Percentiles rank a stretch among this genome's conserved stretches.
Conservation (phyloP, 2,797 vertebrate species). For the Enteromius treurensis region DNA sequence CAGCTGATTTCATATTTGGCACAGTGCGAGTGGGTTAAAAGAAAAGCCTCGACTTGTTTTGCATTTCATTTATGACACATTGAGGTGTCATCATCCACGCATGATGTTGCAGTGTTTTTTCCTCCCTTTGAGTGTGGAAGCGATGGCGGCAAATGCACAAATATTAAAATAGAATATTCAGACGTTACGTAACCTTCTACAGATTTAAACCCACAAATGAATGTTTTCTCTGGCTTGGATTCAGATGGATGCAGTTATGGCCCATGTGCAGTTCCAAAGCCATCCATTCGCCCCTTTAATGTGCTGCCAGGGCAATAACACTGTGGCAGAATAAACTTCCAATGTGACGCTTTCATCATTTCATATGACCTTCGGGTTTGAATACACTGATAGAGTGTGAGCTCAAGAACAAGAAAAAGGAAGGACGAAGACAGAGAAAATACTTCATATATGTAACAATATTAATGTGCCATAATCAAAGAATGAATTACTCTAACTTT, state of each 20-base stretch:
- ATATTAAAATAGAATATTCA: slow-evolving; percentile 31
- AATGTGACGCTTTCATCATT: slow-evolving; percentile 33
- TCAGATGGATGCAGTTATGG: neutral
- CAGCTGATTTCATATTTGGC: slow-evolving; percentile 15
- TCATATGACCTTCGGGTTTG: slow-evolving; percentile 49
- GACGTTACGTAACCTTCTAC: slow-evolving; percentile 12
- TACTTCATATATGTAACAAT: slow-evolving; percentile 27
- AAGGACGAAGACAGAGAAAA: neutral
- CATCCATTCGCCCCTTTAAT: slow-evolving; percentile 16
- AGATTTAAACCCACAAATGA: slow-evolving; percentile 19
- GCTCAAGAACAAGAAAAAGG: neutral
- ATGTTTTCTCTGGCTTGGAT: slow-evolving; percentile 14
- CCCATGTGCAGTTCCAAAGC: slow-evolving; percentile 6
- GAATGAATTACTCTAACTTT: slow-evolving; percentile 1
- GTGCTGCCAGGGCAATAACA: slow-evolving; percentile 32
- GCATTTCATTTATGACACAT: slow-evolving; percentile 39
- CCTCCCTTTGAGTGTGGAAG: neutral
- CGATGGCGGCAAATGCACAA: neutral
- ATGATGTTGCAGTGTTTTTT: slow-evolving; percentile 11
- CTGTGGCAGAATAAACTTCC: slow-evolving; percentile 24
- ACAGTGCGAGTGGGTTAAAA: slow-evolving; percentile 23
- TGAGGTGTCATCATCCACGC: slow-evolving; percentile 30
- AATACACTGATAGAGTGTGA: slow-evolving; percentile 25
- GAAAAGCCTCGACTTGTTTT: slow-evolving; percentile 12
- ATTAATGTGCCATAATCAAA: slow-evolving; percentile 26